A percentile compares a stretch with the other conserved stretches of the same genome.
Conservation (phyloP, 2,797 vertebrate species). For the Sebastes nivosus region DNA sequence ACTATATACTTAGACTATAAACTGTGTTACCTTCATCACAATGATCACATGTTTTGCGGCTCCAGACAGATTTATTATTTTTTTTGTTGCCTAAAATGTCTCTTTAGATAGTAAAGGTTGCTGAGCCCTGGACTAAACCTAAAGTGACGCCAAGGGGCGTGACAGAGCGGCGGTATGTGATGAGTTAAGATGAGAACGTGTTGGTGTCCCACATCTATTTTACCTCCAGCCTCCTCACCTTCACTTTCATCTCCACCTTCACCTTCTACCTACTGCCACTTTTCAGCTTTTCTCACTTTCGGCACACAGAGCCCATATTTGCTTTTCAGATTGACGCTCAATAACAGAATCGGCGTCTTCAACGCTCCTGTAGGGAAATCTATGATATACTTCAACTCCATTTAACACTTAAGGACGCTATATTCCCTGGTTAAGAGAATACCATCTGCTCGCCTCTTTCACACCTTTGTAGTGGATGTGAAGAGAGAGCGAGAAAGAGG, state of each 20-base stretch:
- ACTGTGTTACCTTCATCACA: too few relatives aligned
- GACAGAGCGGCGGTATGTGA: too few relatives aligned
- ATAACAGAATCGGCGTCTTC: not conserved
- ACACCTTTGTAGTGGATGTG: slow-evolving; percentile 4
- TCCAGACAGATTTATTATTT: too few relatives aligned
- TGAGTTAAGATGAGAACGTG: too few relatives aligned
- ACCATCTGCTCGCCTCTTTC: slow-evolving; percentile 25
- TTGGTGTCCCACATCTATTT: not conserved
- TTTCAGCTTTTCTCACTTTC: not conserved
- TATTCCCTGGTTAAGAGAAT: slow-evolving; percentile 6
- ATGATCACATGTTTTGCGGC: too few relatives aligned
- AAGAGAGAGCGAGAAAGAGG: slow-evolving; percentile 10
- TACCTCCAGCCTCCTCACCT: not conserved
- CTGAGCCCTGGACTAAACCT: too few relatives aligned
- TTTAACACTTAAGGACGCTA: not conserved
- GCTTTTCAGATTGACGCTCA: not conserved
- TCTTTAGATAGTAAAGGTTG: too few relatives aligned
- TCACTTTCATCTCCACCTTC: not conserved
- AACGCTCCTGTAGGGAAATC: not conserved
- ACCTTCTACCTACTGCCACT: not conserved
- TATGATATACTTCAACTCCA: not conserved
- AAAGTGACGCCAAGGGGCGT: too few relatives aligned
- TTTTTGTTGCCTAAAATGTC: too few relatives aligned
- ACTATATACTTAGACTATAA: too few relatives aligned
- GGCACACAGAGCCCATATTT: not conserved